Evolutionary conservation across 2,113 vertebrate species (phyloP), one percentile per base, ranked within the genome.

Genomic region (Calidris pygmaea): DNA sequence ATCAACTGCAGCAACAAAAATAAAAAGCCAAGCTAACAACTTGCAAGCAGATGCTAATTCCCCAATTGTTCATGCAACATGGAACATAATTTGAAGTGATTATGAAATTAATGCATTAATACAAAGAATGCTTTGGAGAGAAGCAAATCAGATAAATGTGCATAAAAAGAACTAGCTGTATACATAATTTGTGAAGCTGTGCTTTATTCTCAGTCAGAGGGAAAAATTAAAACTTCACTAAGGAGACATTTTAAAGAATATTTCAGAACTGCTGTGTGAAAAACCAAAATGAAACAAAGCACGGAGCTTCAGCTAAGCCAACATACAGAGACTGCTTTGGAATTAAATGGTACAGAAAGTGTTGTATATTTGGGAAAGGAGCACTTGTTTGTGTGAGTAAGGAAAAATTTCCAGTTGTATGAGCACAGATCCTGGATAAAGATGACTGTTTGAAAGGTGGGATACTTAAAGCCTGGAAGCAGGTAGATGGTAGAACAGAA

Each of bases 61-160:
- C 62, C 90, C 75, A 92, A 75, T 95, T 97, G 94, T 95, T 94
- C 92, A 94, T 95, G 94, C 84, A 95, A 96, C 62, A 50, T 94
- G 62, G 77, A 96, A 83, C 70, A 66, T 95, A 91, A 94, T 96
- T 95, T 94, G 80, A 95, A 89, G 66, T 89, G 87, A 95, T 96
- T 97, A 96, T 87, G 78, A 90, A 96, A 96, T 96, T 89, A 95
- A 93, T 95, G 66, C 84, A 90, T 95, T 95, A 95, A 95, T 93
- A 92, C 70, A 75, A 89, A 95, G 87, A 93, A 88, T 82, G 37
- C 91, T 95, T 94, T 73, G 32, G 91, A 96, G 95, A 82, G 83
- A 94, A 90, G 76, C 83, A 97, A 90, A 94, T 94, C 94, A 96
- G 92, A 96, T 96, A 95, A 96, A 91, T 66, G 45, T 59, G 58